A percentile compares a stretch with the other conserved stretches of the same genome.
phyloP scores from a whole-genome alignment of 2,797 vertebrate species.

The Todus mexicanus region DNA sequence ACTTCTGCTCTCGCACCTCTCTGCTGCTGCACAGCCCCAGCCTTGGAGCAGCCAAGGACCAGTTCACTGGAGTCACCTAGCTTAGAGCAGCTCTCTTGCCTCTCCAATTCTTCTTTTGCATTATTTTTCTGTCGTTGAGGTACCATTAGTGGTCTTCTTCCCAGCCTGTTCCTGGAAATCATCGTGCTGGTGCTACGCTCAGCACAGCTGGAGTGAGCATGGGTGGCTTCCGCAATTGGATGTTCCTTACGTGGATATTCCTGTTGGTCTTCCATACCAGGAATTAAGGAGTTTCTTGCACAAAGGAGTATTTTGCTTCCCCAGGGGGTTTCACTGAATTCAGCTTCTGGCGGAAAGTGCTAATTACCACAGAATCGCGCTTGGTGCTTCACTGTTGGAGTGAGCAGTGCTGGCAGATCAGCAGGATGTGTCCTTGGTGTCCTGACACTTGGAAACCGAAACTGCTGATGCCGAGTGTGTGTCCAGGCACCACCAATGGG shows the following conservation, averaged over 20 bases:
- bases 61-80: background rate
- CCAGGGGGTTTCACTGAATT: background rate
- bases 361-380: background rate
- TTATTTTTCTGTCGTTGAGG: too few relatives aligned
- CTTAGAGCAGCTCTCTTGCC: background rate
- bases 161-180: background rate
- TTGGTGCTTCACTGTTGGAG: background rate
- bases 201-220: background rate
- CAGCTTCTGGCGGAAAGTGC: background rate
- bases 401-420: too few relatives aligned
- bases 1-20: background rate
- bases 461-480: background rate
- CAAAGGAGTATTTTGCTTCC: conserved; percentile 13
- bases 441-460: background rate
- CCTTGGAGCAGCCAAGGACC: background rate
- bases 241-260: too few relatives aligned
- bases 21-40: background rate
- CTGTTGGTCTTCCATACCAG: accelerated
- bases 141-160: background rate
- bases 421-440: too few relatives aligned
- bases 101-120: background rate
- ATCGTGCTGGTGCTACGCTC: background rate
- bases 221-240: background rate
- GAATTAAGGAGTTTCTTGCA: background rate
- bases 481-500: background rate